Base-by-base conservation (phyloP, 2,113 vertebrate species). In the Podarcis muralis region DNA sequence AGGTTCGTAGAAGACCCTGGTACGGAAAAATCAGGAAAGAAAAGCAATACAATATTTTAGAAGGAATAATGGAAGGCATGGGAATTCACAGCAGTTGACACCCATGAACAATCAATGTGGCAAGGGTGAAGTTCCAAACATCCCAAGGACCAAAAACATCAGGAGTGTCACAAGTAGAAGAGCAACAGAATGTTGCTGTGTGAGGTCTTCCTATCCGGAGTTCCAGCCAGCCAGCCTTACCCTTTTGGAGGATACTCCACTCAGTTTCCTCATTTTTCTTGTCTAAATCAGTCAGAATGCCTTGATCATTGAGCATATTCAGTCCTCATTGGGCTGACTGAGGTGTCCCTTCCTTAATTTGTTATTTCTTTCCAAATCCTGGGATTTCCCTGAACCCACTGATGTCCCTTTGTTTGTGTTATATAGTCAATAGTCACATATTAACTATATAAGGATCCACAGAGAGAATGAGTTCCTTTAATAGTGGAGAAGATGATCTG, bases 1-100 rank as follows among this genome's bases (percentile, higher is more conserved):
- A 22, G 98, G 98, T 96, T 99, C 98, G 72, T 98, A 98, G 94
- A 98, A 98, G 85, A 99, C 96, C 93, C 98, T 99, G 94, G 71
- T 94, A 95, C 87, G 89, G 80, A 95, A 85, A 89, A 94, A 91
- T 65, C 83, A 89, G 93, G 76, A 94, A 86, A 90, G 89, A 62
- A 37, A 59, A 32, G 18, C 2, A 91, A 94, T 92, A 93, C 93
- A 90, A 95, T 91, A 59, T n/a, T 94, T 87, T 90, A 95, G 83
- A 88, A 84, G 82, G 92, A 92, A 80, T 66, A 80, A 81, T 83
- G 79, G 62, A 40, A 88, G 83, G 76, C n/a, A 6, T 69, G 32
- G 3, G 5, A 62, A 37, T 65, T 89, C 76, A 25, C 59, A 83
- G 66, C 48, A 78, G 22, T 74, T 91, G 27, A 37, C 40, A 75